phyloP scores from a whole-genome alignment of 2,797 vertebrate species.

The Pachyuromys duprasi region DNA sequence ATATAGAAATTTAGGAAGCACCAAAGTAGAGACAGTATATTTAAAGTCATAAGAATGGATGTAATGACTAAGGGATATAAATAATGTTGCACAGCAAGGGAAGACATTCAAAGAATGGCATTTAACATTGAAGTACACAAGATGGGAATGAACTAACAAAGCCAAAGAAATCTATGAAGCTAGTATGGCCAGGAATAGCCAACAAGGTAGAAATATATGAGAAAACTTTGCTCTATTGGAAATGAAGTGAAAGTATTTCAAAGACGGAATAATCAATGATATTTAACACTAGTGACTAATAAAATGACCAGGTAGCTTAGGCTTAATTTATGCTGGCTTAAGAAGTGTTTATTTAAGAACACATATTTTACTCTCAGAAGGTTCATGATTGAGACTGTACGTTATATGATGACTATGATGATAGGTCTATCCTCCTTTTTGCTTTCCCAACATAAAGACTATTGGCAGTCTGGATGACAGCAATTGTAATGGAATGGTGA shows the following conservation, averaged over 20 bases:
- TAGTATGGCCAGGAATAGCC: background rate
- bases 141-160: background rate
- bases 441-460: background rate
- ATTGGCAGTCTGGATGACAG: background rate
- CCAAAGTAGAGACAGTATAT: background rate
- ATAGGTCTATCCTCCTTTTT: background rate
- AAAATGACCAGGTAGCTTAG: background rate
- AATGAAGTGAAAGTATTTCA: slow-evolving; percentile 39
- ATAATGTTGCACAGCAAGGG: background rate
- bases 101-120: background rate
- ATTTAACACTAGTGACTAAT: background rate
- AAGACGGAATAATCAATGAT: background rate
- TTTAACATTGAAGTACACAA: background rate
- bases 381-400: background rate
- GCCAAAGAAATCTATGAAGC: background rate
- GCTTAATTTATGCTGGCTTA: background rate
- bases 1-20: slow-evolving; percentile 1
- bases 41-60: background rate
- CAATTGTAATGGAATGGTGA: background rate
- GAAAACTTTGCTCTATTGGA: background rate
- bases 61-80: slow-evolving; percentile 15
- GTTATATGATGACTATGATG: background rate
- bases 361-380: background rate
- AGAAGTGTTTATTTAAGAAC: background rate
- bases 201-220: background rate